A percentile compares a stretch with the other conserved stretches of the same genome.
These are phyloP conservation scores for Hemitrygon akajei DNA, from an alignment of 2,797 vertebrate species.

Conservation along the genomic window DNA sequence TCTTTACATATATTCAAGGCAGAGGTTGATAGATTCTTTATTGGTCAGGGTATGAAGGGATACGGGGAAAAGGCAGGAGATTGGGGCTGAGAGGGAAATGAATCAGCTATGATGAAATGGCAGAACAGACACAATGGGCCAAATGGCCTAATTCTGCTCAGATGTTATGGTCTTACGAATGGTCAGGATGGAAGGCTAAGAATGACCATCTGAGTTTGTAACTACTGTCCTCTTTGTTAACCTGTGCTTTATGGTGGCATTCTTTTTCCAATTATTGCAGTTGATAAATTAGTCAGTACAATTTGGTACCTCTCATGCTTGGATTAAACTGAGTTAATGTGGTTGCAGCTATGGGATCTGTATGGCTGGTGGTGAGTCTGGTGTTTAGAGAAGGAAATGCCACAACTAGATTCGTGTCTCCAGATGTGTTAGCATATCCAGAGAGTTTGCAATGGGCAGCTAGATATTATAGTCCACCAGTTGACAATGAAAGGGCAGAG, in stretches of 20 bases:
- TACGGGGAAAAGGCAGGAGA: too few species aligned
- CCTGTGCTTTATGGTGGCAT: background rate
- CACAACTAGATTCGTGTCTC: background rate
- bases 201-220: background rate
- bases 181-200: background rate
- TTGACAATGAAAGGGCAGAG: background rate
- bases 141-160: too few species aligned
- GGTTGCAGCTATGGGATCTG: background rate
- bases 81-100: too few species aligned
- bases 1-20: too few species aligned
- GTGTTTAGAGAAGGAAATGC: background rate
- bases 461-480: background rate
- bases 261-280: background rate
- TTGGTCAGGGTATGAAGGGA: too few species aligned
- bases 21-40: too few species aligned
- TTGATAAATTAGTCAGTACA: background rate
- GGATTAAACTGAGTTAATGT: background rate
- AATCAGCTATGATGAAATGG: too few species aligned
- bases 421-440: background rate
- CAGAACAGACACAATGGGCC: too few species aligned
- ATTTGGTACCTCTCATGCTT: background rate
- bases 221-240: background rate
- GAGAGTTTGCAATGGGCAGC: too few species aligned
- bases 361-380: background rate
- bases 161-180: too few species aligned